A percentile compares a stretch with the other conserved stretches of the same genome.
Conservation (phyloP, 1,140 invertebrate species). For the Papilio helenus region DNA sequence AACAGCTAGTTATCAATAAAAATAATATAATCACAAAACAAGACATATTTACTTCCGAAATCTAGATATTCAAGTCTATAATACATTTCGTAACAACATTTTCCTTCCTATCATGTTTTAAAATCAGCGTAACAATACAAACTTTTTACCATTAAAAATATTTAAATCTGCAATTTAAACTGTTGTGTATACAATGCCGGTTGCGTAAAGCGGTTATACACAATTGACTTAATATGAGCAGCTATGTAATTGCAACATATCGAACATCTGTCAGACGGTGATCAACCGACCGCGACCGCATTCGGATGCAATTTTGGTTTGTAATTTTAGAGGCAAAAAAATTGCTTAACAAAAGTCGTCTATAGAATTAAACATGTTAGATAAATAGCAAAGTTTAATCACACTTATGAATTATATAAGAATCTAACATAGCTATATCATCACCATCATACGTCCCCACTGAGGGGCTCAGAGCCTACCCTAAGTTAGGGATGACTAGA, state of each 20-base stretch:
- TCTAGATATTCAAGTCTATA: background rate
- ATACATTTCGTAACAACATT: background rate
- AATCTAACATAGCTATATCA: no score
- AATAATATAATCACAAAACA: no score
- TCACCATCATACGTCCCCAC: no score
- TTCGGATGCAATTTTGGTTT: background rate
- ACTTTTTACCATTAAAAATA: background rate
- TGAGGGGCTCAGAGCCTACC: no score
- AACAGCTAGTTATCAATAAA: no score
- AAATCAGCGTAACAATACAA: background rate
- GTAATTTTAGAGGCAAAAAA: no score
- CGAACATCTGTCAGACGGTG: conserved; percentile 32
- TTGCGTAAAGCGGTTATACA: conserved; percentile 31
- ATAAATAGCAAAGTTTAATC: background rate
- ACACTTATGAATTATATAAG: no score
- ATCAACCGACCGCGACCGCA: conserved; percentile 14
- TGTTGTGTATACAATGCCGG: conserved; percentile 22
- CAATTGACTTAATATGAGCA: conserved; percentile 28
- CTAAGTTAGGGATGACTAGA: no score
- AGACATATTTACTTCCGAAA: background rate
- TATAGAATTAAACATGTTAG: no score
- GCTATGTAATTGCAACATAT: conserved; percentile 36
- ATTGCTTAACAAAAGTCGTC: background rate
- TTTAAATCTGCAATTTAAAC: background rate
- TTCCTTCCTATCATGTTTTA: background rate